phyloP scores from a whole-genome alignment of 2,113 vertebrate genomes.

The Eupsittula cactorum region DNA sequence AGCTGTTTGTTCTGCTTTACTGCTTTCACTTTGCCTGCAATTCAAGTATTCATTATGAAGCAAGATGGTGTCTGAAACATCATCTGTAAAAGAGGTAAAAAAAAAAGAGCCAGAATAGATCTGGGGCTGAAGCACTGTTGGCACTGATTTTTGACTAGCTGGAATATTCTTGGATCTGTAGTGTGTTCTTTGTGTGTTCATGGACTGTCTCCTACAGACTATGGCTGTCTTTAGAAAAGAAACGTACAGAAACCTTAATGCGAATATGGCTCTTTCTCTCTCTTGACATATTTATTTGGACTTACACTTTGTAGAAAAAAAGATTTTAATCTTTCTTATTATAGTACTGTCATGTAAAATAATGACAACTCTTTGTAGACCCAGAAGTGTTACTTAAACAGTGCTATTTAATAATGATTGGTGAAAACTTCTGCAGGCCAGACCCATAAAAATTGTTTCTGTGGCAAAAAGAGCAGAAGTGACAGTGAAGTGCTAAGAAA shows the following conservation, averaged over 20 bases:
- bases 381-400: not conserved
- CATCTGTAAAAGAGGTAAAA: not conserved
- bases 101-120: not conserved
- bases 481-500: not conserved
- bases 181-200: not conserved
- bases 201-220: not conserved
- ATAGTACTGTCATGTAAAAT: not conserved
- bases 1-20: slow-evolving; percentile 60
- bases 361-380: not conserved
- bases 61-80: slow-evolving; percentile 13
- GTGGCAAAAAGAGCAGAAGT: not conserved
- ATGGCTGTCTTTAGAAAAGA: not conserved
- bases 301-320: not conserved
- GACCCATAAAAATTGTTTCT: not conserved
- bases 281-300: not conserved
- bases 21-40: slow-evolving; percentile 15
- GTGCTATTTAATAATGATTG: not conserved
- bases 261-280: not conserved
- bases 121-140: not conserved
- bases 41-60: slow-evolving; percentile 45
- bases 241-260: not conserved
- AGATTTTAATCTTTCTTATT: not conserved
- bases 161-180: not conserved
- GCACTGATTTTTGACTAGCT: not conserved
- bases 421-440: not conserved